Base-by-base conservation (phyloP, 2,113 vertebrate genomes). In the Heloderma charlesbogerti region DNA sequence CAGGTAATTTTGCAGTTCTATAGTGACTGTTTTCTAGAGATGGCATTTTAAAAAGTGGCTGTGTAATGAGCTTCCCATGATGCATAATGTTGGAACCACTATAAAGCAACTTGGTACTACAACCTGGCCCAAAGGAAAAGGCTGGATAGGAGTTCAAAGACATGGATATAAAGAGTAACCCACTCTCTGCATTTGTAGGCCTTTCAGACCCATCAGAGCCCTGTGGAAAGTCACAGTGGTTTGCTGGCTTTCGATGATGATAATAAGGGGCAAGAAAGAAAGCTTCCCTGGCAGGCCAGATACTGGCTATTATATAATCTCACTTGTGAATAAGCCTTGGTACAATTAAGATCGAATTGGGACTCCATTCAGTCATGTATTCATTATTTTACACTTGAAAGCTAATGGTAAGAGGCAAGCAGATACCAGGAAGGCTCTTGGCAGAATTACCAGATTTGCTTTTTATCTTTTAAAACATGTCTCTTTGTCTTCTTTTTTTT, bases 301-400 rank as follows among this genome's bases (percentile, higher is more conserved):
- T 71, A 29, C 43, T 16, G 4, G 84, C 20, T 10, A 18, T 69
- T 69, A 40, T n/a, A 85, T 31, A 85, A 69, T 85, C 29, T 48
- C n/a, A 43, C 31, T 71, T 45, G 60, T 43, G 15, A 84, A 45
- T 54, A 81, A 81, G 31, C 48, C 31, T 79, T 69, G 45, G 34
- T 37, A 57, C 71, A 86, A 57, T 67, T 40, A 85, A 69, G 60
- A 45, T 37, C 22, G 63, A 75, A 16, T 77, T 72, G 20, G 29
- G 22, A 29, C 37, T 54, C 27, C 45, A 67, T 85, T 77, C 8
- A 12, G 80, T 57, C 79, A 40, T 15, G 34, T 29, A 67, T 85
- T 67, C 51, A 57, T 71, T 82, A 60, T 82, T 83, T 82, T 72
- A 54, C 31, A 37, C 16, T 75, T 63, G 82, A 89, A 75, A 84